Evolutionary conservation across 1,140 invertebrate genomes (phyloP).

Genomic region (Drosophila neocordata): DNA sequence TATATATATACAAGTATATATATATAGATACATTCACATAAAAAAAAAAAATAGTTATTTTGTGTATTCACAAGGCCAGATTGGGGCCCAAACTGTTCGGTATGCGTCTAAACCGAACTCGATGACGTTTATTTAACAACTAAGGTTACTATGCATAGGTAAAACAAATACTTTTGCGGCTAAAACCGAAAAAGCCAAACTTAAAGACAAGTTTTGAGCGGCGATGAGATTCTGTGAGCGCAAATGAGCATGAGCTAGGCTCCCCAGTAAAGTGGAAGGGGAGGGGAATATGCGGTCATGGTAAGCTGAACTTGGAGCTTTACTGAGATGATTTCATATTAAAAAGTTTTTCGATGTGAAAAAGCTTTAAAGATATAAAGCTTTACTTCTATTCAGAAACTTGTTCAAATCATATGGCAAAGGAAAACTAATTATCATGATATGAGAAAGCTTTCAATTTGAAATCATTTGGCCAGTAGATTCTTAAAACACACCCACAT

Average conservation of each 20-base stretch:
- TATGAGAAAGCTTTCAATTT: background rate
- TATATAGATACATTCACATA: too few relatives aligned
- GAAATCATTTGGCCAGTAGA: background rate
- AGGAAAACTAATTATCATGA: background rate
- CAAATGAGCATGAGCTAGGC: constrained; percentile 22
- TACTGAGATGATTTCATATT: too few relatives aligned
- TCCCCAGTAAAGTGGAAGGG: constrained; percentile 14
- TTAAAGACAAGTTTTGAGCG: constrained; percentile 48
- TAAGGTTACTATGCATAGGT: constrained; percentile 44
- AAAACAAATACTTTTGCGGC: constrained; percentile 34
- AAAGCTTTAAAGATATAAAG: too few relatives aligned
- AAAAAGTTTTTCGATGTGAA: too few relatives aligned
- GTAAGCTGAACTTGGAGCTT: background rate
- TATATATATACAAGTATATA: background rate
- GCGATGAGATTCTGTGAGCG: constrained; percentile 17
- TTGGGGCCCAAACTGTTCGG: background rate
- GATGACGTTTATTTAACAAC: constrained; percentile 71
- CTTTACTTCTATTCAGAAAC: too few relatives aligned
- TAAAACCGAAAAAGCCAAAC: constrained; percentile 22
- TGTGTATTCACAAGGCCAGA: constrained; percentile 6
- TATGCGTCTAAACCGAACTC: constrained; percentile 49
- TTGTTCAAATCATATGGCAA: background rate
- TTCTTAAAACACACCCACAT: constrained; percentile 1
- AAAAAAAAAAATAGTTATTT: constrained; percentile 5
- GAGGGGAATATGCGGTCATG: background rate